A percentile compares a stretch with the other conserved stretches of the same genome.
phyloP scores from a whole-genome alignment of 2,888 invertebrate genomes.

The Caenorhabditis zanzibari region DNA sequence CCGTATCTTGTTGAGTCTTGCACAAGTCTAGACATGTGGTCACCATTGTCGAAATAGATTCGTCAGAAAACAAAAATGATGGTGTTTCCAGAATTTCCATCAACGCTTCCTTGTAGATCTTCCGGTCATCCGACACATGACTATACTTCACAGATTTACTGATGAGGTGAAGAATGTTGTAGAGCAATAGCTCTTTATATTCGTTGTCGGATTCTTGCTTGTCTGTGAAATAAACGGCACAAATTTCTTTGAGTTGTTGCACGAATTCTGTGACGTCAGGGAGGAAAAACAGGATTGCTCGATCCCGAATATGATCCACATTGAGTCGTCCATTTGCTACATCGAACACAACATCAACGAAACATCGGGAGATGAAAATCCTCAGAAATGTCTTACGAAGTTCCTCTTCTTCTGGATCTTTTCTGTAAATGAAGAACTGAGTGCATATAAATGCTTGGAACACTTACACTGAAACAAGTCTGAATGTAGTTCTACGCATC shows the following conservation, averaged over 20 bases:
- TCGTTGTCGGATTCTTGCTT: background rate
- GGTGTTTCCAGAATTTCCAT: constrained; percentile 19
- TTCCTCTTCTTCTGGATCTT: background rate
- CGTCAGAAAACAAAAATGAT: constrained; percentile 27
- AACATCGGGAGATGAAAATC: constrained; percentile 35
- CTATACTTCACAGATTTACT: constrained; percentile 35
- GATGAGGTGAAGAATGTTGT: constrained; percentile 44
- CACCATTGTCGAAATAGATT: constrained; percentile 17
- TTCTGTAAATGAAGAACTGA: background rate
- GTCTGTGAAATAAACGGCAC: constrained; percentile 5
- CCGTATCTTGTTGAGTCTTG: background rate
- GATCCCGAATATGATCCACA: constrained; percentile 1
- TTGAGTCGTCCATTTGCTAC: constrained; percentile 30
- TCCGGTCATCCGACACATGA: constrained; percentile 10
- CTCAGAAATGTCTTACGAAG: constrained; percentile 38
- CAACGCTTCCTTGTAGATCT: constrained; percentile 10
- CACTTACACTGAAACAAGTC: constrained; percentile 26
- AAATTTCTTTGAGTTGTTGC: constrained; percentile 30
- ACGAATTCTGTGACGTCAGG: constrained; percentile 35
- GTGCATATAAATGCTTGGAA: background rate
- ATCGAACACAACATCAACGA: constrained; percentile 49
- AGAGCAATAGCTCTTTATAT: constrained; percentile 21
- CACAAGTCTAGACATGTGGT: constrained; percentile 43
- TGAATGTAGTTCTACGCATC: constrained; percentile 47
- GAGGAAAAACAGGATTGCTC: constrained; percentile 37